Conservation (phyloP, 2,113 vertebrate species). For the Pterocles burchelli region DNA sequence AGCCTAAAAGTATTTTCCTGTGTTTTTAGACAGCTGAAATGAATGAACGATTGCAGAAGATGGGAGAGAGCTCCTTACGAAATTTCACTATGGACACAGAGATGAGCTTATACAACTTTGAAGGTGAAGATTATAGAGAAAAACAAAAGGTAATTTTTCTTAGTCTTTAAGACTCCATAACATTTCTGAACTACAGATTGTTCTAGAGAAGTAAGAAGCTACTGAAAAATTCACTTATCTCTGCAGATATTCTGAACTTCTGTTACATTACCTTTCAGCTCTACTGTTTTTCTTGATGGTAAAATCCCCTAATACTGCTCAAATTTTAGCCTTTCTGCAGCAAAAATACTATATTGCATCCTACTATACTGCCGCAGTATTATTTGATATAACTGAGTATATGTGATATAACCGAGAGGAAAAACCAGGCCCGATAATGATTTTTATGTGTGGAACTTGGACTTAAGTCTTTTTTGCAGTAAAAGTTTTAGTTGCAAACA, state of each 20-base stretch:
- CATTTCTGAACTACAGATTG: background rate
- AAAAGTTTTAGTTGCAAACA: background rate
- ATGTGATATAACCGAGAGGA: rapidly evolving
- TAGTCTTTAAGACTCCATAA: background rate
- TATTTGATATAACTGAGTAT: too few relatives aligned
- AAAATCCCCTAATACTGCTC: background rate
- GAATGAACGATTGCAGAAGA: constrained; percentile 87
- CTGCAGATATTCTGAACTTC: background rate
- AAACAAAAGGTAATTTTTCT: constrained; percentile 86
- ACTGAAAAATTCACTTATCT: background rate
- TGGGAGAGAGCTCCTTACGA: constrained; percentile 87
- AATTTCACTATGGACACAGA: constrained; percentile 90
- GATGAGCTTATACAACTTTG: constrained; percentile 91
- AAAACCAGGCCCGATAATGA: background rate
- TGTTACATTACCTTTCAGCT: background rate
- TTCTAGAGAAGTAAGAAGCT: background rate
- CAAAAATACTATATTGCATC: background rate
- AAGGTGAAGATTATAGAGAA: constrained; percentile 91
- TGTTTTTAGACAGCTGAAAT: constrained; percentile 85
- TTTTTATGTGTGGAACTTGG: background rate
- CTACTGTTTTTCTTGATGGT: background rate
- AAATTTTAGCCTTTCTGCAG: background rate
- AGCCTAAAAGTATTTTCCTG: background rate
- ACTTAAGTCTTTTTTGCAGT: background rate
- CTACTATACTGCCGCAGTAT: background rate